Evolutionary conservation across 2,888 invertebrate species (phyloP).

Genomic region (Itoplectis maculator): DNA sequence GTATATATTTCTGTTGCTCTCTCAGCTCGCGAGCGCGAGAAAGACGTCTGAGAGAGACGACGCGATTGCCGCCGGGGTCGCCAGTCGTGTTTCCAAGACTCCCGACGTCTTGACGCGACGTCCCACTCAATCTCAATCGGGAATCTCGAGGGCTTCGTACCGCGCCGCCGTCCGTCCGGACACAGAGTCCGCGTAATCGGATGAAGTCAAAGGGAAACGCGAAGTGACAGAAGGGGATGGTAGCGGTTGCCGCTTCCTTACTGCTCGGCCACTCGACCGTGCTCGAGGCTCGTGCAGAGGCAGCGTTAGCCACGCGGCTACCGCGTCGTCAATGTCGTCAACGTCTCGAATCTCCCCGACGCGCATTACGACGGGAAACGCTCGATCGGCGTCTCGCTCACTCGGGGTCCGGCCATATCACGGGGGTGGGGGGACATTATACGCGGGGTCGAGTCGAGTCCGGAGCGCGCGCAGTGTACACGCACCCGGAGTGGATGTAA

Average conservation of each 20-base stretch:
- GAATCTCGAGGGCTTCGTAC: conserved; percentile 64
- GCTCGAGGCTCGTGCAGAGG: background rate
- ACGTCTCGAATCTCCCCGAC: conserved; percentile 49
- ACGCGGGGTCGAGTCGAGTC: conserved; percentile 29
- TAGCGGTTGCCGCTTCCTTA: conserved; percentile 49
- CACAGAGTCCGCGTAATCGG: conserved; percentile 57
- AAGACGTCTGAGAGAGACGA: background rate
- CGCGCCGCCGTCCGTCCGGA: conserved; percentile 14
- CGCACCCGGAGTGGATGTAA: conserved; percentile 62
- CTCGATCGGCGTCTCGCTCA: conserved; percentile 56
- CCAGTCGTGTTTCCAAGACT: conserved; percentile 33
- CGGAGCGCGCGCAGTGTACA: conserved; percentile 22
- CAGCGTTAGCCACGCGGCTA: background rate
- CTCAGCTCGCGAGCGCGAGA: too few species aligned
- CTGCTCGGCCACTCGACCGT: conserved; percentile 3
- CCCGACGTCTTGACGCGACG: conserved; percentile 50
- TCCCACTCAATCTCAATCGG: conserved; percentile 65
- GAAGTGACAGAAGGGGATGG: conserved; percentile 59
- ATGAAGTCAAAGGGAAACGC: conserved; percentile 65
- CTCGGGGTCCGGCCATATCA: conserved; percentile 24
- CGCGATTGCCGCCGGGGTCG: conserved; percentile 16
- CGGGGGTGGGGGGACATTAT: conserved; percentile 50
- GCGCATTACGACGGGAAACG: conserved; percentile 55
- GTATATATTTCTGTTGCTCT: background rate
- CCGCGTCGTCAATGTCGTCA: conserved; percentile 40